Conservation (phyloP, 2,113 vertebrate genomes). For the Copsychus sechellarum region DNA sequence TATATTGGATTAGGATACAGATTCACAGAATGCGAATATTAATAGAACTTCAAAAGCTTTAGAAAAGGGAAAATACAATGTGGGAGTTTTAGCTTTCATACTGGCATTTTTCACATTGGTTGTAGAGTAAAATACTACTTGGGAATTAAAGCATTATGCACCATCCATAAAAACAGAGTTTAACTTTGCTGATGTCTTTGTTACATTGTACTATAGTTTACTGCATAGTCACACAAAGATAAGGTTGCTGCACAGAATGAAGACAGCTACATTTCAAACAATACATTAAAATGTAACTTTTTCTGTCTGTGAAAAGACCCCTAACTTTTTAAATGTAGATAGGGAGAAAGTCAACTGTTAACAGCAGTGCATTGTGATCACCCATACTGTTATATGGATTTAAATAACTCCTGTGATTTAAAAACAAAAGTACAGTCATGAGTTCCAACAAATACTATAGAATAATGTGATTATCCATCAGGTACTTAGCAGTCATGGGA, state of each 20-base stretch:
- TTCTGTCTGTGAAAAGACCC: background rate
- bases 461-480: background rate
- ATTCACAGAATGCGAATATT: background rate
- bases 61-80: background rate
- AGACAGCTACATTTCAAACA: background rate
- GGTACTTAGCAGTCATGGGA: background rate
- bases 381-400: background rate
- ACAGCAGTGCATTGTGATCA: background rate
- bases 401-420: background rate
- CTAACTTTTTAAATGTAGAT: background rate
- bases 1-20: background rate
- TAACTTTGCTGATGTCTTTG: background rate
- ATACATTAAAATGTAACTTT: background rate
- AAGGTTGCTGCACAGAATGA: background rate
- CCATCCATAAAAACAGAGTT: background rate
- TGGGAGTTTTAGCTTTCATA: background rate
- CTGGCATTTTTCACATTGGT: background rate
- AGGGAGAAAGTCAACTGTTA: background rate
- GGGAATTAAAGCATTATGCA: background rate
- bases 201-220: background rate
- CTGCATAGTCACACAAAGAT: background rate
- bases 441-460: background rate
- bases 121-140: background rate
- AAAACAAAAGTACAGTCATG: background rate
- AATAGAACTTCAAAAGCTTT: background rate